Evolutionary conservation across 2,113 vertebrate species (phyloP).

Genomic region (Hemibagrus wyckioides): DNA sequence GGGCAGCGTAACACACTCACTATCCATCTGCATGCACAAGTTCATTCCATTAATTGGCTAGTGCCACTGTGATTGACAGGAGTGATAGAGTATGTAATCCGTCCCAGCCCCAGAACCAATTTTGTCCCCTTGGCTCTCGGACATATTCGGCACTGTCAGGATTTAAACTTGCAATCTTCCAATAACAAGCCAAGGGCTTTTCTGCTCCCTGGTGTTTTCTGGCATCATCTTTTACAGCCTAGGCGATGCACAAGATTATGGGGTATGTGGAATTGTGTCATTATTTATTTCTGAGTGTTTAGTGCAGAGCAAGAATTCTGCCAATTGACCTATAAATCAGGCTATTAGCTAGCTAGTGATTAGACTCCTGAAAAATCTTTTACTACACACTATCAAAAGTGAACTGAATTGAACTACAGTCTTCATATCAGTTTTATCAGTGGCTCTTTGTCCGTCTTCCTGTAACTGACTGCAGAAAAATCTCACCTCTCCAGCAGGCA

Average conservation of each 20-base stretch:
- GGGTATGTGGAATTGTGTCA: background rate
- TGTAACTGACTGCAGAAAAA: background rate
- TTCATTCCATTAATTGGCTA: too few species aligned
- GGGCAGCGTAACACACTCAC: too few species aligned
- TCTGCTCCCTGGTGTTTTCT: background rate
- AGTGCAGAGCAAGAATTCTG: background rate
- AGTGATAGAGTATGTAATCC: too few species aligned
- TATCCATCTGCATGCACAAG: too few species aligned
- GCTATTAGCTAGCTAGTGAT: background rate
- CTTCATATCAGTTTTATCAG: background rate
- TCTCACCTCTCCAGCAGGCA: slow-evolving; percentile 67
- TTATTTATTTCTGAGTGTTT: background rate
- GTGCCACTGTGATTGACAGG: too few species aligned
- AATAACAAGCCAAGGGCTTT: background rate
- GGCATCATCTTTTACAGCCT: background rate
- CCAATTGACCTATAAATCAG: background rate
- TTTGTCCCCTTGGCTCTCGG: too few species aligned
- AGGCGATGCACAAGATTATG: background rate
- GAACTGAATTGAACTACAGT: background rate
- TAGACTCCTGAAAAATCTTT: background rate
- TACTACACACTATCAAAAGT: background rate
- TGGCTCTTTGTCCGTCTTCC: background rate
- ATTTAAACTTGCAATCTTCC: too few species aligned
- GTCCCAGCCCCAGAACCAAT: too few species aligned
- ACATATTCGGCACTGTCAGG: too few species aligned